Evolutionary conservation across 2,113 vertebrate species (phyloP), one percentile per base, ranked within the genome.

Genomic region (Pleuronectes platessa): DNA sequence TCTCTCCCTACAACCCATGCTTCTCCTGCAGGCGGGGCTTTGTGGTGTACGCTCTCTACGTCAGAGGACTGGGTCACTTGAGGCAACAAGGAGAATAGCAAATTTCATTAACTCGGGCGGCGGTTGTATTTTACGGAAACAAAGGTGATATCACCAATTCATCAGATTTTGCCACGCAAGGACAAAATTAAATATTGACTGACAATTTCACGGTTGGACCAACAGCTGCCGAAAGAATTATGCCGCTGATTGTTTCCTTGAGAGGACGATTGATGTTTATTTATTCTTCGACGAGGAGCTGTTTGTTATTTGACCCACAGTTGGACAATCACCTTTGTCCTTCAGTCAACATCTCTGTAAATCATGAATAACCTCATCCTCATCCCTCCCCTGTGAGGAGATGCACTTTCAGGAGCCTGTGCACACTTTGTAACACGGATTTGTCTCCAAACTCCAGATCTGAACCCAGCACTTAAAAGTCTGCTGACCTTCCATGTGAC

Each of bases 401-500:
- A 47, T 65, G 3, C 60, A 37, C 26, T 10, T 69, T 61, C 2
- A 47, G 31, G 20, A 37, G 53, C 17, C 9, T 12, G 23, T 62
- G 11, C 17, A 65, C 10, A 49, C 3, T 76, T 66, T 61, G 55
- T 71, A 23, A 76, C 15, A 14, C 24, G 20, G 13, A 55, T 53
- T 62, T 68, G 14, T 61, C 35, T 76, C 60, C 68, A 59, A 51
- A 60, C 21, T 51, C 23, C 35, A 76, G 24, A 58, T 78, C 27
- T 76, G 66, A 78, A 69, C 53, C 45, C 54, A 3, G 26, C 35
- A 55, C 56, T 78, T 80, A 12, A 84, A 82, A 70, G 72, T 84
- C 58, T 51, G 59, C 60, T 79, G 89, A 89, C 85, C 83, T 83
- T 88, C 66, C 66, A 61, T 24, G 61, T 58, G 67, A 78, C 51